Evolutionary conservation across 2,113 vertebrate genomes (phyloP), one percentile per base, ranked within the genome.

Genomic region (Cyanistes caeruleus): DNA sequence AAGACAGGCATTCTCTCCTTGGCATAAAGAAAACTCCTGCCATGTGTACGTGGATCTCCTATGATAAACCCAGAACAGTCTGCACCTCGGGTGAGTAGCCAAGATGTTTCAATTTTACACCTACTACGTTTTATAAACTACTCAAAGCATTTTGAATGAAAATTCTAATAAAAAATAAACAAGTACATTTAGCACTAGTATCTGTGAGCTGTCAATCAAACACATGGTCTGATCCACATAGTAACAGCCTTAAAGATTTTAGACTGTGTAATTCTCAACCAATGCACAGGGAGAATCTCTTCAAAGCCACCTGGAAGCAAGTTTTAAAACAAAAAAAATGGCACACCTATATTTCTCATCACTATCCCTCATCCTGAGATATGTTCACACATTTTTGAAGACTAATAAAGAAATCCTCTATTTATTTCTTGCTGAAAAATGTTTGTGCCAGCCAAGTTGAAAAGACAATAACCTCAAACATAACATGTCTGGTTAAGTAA

Each of bases 21-120:
- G 44, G 67, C 77, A 63, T 87, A 81, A 81, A 91, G 87, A 75
- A 35, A 96, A 88, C 23, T 76, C 76, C 37, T 83, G 14, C 55
- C 28, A 8, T 15, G 11, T 14, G 16, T 44, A 70, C 1, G 11
- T 25, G 56, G 14, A 84, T 11, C 37, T 92, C 17, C 60, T 56
- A 13, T 31, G 18, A 53, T 17, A 88, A 96, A 62, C 85, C 87
- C 91, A 69, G 78, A 93, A 89, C 69, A 96, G 27, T 58, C 55
- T 91, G 87, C 55, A 59, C 17, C 13, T n/a, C 5, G 22, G 27
- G 35, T 30, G 80, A 86, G 73, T 10, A 87, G 23, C 33, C 55
- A 72, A 67, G 59, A 51, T 15, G 33, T 39, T 87, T 63, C 68
- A 94, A 23, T 41, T 67, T 37, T 87, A 93, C 31, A 78, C n/a